Evolutionary conservation across 64 coral and sea anemone genomes (phyloP).

Genomic region (Exaiptasia diaphana): DNA sequence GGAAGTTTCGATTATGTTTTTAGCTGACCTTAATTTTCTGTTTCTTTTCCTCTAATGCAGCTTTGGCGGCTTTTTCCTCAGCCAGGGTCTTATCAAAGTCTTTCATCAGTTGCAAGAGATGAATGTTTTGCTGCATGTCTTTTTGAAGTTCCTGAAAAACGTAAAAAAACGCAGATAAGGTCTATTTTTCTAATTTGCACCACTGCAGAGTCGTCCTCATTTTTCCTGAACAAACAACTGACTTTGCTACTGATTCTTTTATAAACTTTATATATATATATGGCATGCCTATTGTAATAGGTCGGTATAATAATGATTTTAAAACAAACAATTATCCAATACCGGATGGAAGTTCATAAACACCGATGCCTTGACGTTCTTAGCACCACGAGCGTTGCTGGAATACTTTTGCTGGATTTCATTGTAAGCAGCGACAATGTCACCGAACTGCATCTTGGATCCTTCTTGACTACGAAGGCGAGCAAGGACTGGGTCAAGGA

Average conservation of each 20-base stretch:
- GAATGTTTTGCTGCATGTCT: neutral
- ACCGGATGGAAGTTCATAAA: constrained; percentile 77
- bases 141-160: neutral
- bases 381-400: constrained; percentile 36
- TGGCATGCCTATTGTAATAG: too few species aligned
- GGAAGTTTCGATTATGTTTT: neutral
- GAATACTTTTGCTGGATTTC: constrained; percentile 53
- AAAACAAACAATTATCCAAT: too few species aligned
- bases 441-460: constrained; percentile 51
- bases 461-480: constrained; percentile 37
- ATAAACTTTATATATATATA: too few species aligned
- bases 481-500: constrained; percentile 36
- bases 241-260: too few species aligned
- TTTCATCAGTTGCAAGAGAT: neutral
- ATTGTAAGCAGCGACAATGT: constrained; percentile 61
- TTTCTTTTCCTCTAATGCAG: constrained; percentile 53
- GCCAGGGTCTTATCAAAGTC: constrained; percentile 46
- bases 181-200: neutral
- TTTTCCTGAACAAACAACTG: neutral
- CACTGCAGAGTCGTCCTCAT: neutral
- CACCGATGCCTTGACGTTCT: constrained; percentile 62
- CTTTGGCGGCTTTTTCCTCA: constrained; percentile 55
- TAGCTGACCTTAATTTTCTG: constrained; percentile 54
- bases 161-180: neutral
- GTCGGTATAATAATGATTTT: too few species aligned